A percentile compares a stretch with the other conserved stretches of the same genome.
Evolutionary conservation across 2,797 vertebrate genomes (phyloP).

Genomic region (Glossophaga mutica): DNA sequence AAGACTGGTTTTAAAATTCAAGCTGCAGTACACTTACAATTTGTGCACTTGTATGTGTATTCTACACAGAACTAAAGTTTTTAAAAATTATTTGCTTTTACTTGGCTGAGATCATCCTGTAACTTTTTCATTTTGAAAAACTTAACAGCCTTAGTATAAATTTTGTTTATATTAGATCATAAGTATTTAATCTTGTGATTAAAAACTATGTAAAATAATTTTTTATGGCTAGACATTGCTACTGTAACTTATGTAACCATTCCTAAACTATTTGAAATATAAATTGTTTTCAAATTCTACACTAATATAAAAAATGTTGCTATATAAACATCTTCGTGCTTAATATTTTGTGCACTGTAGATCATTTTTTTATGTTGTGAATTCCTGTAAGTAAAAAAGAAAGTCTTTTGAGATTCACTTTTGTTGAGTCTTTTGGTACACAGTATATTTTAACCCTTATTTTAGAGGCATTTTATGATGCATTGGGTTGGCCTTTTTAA

Average conservation of each 20-base stretch:
- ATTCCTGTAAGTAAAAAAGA: not conserved
- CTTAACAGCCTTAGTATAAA: not conserved
- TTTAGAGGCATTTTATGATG: not conserved
- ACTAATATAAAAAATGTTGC: not conserved
- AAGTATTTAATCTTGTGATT: not conserved
- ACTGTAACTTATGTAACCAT: not conserved
- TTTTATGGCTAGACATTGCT: conserved; percentile 13
- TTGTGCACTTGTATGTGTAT: not conserved
- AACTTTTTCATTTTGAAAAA: not conserved
- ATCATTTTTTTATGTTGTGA: not conserved
- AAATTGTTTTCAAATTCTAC: conserved; percentile 18
- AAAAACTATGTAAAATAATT: not conserved
- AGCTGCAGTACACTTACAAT: not conserved
- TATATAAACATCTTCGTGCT: not conserved
- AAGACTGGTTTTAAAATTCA: conserved; percentile 17
- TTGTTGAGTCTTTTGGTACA: not conserved
- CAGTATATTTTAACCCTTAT: not conserved
- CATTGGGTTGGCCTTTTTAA: not conserved
- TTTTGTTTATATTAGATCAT: not conserved
- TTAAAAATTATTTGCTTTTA: not conserved
- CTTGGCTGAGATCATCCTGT: not conserved
- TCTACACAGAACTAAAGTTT: not conserved
- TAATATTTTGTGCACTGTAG: not conserved
- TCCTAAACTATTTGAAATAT: not conserved
- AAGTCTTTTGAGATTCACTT: no score